Evolutionary conservation across 2,888 invertebrate genomes (phyloP).

Genomic region (Galeopsomyia nigrocyanea): DNA sequence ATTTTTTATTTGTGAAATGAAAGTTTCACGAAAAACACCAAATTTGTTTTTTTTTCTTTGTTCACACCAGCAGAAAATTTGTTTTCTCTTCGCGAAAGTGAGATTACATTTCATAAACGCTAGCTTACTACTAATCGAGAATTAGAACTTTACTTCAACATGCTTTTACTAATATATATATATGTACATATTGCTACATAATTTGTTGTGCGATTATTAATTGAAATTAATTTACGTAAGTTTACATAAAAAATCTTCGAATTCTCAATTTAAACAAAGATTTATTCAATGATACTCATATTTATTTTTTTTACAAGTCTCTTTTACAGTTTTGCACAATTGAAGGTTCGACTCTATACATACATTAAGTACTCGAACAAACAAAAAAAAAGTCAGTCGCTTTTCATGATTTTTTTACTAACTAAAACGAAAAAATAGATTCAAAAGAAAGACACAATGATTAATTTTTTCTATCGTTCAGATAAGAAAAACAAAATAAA

Average conservation of each 20-base stretch:
- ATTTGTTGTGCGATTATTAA: no score
- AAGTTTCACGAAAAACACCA: slow-evolving; percentile 5
- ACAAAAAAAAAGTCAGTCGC: slow-evolving; percentile 33
- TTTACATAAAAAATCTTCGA: no score
- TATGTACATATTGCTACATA: slow-evolving; percentile 3
- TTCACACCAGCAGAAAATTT: slow-evolving; percentile 28
- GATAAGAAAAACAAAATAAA: slow-evolving; percentile 7
- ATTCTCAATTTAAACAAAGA: no score
- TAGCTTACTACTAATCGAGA: no score
- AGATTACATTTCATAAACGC: no score
- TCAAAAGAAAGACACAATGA: slow-evolving; percentile 16
- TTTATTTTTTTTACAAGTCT: background rate
- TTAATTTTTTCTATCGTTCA: background rate
- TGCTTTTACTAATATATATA: slow-evolving; percentile 6
- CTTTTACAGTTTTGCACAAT: slow-evolving; percentile 1
- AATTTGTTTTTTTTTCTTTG: background rate
- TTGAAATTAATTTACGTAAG: no score
- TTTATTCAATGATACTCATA: no score
- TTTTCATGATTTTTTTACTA: slow-evolving; percentile 21
- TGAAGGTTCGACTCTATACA: slow-evolving; percentile 31
- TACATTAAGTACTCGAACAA: slow-evolving; percentile 42
- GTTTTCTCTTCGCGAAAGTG: no score
- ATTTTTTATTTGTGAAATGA: background rate
- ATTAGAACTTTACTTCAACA: slow-evolving; percentile 8
- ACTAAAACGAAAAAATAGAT: background rate